Base-by-base conservation (phyloP, 2,888 invertebrate genomes). In the Hylaea fasciaria region DNA sequence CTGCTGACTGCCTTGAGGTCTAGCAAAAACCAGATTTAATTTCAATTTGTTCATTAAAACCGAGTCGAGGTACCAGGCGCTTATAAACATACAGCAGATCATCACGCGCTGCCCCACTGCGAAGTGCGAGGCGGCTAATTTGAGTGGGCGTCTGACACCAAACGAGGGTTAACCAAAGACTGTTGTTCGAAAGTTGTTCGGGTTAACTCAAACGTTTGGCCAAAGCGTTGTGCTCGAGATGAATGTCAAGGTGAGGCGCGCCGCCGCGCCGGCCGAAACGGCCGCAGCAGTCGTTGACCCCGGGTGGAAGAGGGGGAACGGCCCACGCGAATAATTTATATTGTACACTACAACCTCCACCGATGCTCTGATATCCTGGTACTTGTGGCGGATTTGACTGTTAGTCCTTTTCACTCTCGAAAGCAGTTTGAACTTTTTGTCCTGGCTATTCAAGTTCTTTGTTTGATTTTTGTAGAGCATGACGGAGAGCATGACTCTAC, bases 241-340 rank as follows among this genome's bases (percentile, higher is more conserved):
- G 91, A 92, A 92, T 92, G 92, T 92, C 92, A 92, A 92, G 91
- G 92, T 91, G 90, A 92, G 91, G 89, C 86, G 86, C 86, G 87
- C 88, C 86, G 86, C 84, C 84, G 86, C 86, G 86, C 84, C 84
- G 86, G 87, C 91, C 91, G 89, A 91, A 90, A 87, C 89, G 89
- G 85, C 89, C 82, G 85, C 82, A 78, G 84, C 82, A 85, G 90
- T 88, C 91, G 81, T 86, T 86, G 91, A 91, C 89, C 92, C 83
- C 72, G 74, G 72, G 71, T 72, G 77, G 81, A 64, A 71, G 77
- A 76, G 77, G 75, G 85, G 82, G 82, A 81, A 74, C 86, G 84
- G 85, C 89, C 89, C 87, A 90, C 91, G 90, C 91, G 88, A 91
- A 91, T 89, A 89, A 61, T 57, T 51, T 60, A 50, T 57, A 63